These are phyloP conservation scores for Entomyzon cyanotis DNA, from an alignment of 2,113 vertebrate genomes.

Conservation along the genomic window DNA sequence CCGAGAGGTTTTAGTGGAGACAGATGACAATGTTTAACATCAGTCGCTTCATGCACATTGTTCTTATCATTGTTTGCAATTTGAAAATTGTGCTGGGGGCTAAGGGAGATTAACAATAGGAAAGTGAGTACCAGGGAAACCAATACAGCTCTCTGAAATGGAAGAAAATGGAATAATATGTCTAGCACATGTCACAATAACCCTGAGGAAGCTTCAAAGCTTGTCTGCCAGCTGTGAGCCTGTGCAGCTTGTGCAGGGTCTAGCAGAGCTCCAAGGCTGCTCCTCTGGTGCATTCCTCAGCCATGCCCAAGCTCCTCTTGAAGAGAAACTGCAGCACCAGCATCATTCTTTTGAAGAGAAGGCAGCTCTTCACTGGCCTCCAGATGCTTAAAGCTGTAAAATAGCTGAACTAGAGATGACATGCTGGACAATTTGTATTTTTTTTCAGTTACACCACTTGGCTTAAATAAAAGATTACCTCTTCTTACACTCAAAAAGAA, in stretches of 20 bases:
- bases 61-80: slow-evolving; percentile 23
- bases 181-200: neutral
- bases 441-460: neutral
- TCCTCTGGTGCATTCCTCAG: neutral
- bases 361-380: neutral
- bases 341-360: neutral
- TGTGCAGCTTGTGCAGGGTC: neutral
- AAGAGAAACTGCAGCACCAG: neutral
- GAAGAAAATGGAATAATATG: neutral
- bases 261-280: neutral
- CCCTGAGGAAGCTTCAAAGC: neutral
- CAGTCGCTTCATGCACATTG: neutral
- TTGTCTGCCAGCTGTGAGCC: neutral
- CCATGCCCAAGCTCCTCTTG: neutral
- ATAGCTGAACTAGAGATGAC: neutral
- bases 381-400: neutral
- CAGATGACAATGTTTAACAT: slow-evolving; percentile 41
- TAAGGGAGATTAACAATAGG: slow-evolving; percentile 34
- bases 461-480: neutral
- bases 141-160: neutral
- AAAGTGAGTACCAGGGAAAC: slow-evolving; percentile 36
- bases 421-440: neutral
- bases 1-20: neutral
- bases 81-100: slow-evolving; percentile 48
- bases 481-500: neutral